Conservation (phyloP, 1,140 invertebrate genomes). For the Drosophila erecta region DNA sequence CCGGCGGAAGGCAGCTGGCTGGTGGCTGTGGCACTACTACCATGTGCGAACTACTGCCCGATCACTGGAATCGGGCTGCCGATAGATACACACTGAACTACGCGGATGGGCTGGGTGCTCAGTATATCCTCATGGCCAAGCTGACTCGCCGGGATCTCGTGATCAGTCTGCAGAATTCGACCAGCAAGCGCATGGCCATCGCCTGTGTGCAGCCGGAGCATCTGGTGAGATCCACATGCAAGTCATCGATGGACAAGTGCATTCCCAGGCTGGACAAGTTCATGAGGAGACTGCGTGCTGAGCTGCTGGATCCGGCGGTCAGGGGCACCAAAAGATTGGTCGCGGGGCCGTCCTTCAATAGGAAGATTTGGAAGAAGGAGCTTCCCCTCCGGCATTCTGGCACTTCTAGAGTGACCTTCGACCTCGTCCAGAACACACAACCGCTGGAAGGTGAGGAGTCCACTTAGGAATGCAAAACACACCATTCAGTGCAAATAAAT, state of each 20-base stretch:
- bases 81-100: slow-evolving; percentile 88
- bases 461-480: background rate
- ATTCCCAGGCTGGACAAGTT: slow-evolving; percentile 8
- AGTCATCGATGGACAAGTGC: background rate
- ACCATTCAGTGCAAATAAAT: background rate
- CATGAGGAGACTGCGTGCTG: background rate
- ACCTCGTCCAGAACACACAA: background rate
- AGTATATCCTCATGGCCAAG: slow-evolving; percentile 88
- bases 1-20: background rate
- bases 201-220: slow-evolving; percentile 78
- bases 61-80: slow-evolving; percentile 87
- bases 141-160: slow-evolving; percentile 87
- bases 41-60: slow-evolving; percentile 87
- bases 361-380: background rate
- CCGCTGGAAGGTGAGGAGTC: background rate
- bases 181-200: slow-evolving; percentile 75
- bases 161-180: slow-evolving; percentile 86
- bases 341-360: background rate
- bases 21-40: slow-evolving; percentile 34
- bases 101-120: slow-evolving; percentile 85
- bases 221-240: slow-evolving; percentile 43
- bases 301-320: slow-evolving; percentile 23
- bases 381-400: too few species aligned
- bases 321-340: background rate
- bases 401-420: background rate